A percentile compares a stretch with the other conserved stretches of the same genome.
Conservation (phyloP, 2,113 vertebrate species). For the Sinosuthora webbiana region DNA sequence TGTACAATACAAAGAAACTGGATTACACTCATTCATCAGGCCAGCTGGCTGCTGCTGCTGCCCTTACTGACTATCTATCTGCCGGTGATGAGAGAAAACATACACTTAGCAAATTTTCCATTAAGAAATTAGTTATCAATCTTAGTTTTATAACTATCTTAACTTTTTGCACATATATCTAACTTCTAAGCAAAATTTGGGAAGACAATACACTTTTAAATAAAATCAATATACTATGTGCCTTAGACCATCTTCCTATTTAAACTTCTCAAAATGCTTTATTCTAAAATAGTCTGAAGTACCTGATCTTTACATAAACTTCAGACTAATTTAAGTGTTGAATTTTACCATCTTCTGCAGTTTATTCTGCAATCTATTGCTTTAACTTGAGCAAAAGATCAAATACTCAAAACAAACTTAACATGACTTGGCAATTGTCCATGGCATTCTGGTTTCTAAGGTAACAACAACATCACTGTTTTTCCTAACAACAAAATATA, state of each 20-base stretch:
- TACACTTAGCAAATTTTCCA: slow-evolving; percentile 61
- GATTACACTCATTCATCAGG: slow-evolving; percentile 76
- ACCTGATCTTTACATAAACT: slow-evolving; percentile 64
- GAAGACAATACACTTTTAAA: slow-evolving; percentile 65
- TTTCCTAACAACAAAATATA: slow-evolving; percentile 59
- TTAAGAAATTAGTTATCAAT: slow-evolving; percentile 63
- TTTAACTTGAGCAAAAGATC: slow-evolving; percentile 68
- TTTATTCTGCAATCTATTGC: slow-evolving; percentile 60
- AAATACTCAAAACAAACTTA: slow-evolving; percentile 70
- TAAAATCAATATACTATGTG: slow-evolving; percentile 69
- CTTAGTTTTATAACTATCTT: slow-evolving; percentile 69
- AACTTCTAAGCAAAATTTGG: slow-evolving; percentile 71
- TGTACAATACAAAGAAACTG: slow-evolving; percentile 80
- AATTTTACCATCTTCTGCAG: slow-evolving; percentile 47
- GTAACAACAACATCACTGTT: slow-evolving; percentile 39
- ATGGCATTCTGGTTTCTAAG: slow-evolving; percentile 74
- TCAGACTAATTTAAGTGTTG: slow-evolving; percentile 65
- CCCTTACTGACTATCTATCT: slow-evolving; percentile 76
- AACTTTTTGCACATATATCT: slow-evolving; percentile 60
- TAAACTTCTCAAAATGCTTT: slow-evolving; percentile 55
- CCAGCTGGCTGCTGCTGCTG: slow-evolving; percentile 52
- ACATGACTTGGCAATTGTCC: slow-evolving; percentile 73
- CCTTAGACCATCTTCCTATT: slow-evolving; percentile 67
- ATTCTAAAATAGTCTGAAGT: slow-evolving; percentile 69
- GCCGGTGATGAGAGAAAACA: slow-evolving; percentile 61